Base-by-base conservation (phyloP, 1,140 invertebrate species). In the Physella acuta region DNA sequence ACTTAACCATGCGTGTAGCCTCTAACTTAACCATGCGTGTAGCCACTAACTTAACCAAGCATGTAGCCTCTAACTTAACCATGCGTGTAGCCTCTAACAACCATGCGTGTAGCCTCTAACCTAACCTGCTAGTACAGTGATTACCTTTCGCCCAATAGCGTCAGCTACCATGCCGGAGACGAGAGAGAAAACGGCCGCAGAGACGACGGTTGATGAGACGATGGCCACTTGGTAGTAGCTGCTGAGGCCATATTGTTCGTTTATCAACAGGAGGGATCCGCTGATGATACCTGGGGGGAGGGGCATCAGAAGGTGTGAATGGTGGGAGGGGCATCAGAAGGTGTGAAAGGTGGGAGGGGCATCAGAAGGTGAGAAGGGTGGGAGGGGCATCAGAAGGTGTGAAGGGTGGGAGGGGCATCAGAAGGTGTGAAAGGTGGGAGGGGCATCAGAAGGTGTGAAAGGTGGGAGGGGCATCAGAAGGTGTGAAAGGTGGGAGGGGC, bases 141-240 rank as follows among this genome's bases (percentile, higher is more conserved):
- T 3, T 2, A 67, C 64, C 64, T 67, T 67, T 14, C 64, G 31
- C 14, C 64, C 64, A 11, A 67, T 56, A 0, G 64, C 52, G 30
- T 67, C 64, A 34, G 64, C 64, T 1, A 67, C 33, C 1, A 56
- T 34, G 16, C 64, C 64, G 11, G 64, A 56, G 30, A 56, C 17
- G 31, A 67, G n/a, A 17, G 64, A 67, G 28, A 67, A 67, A 8
- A 67, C 16, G 8, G 64, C 64, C 4, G 64, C 64, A 2, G 64
- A 17, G 2, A 8, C 1, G 11, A 67, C 33, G 33, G 64, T 56
- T 0, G 64, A 67, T 5, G 64, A 24, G 1, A 67, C 64, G 31
- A 67, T 67, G 28, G 26, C 1, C 30, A 16, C 51, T 14, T 16
- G 30, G 31, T 34, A 56, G 4, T 4, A 14, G 26, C 11, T 24